Conservation (phyloP, 64 coral and sea anemone species). For the Montipora sp. region DNA sequence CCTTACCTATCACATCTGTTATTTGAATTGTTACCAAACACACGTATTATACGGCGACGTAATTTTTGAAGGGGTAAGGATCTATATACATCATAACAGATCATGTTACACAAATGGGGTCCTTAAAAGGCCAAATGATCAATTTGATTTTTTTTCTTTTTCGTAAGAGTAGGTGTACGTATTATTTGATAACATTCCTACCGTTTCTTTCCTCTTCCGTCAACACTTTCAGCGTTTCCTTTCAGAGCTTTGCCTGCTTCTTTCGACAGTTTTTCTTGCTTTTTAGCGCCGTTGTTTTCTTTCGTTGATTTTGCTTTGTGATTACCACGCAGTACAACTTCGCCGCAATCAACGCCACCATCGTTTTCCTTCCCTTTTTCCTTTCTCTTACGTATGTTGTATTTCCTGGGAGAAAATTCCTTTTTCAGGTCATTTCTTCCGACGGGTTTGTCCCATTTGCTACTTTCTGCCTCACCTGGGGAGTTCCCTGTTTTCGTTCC, state of each 20-base stretch:
- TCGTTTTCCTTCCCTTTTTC: too few relatives aligned
- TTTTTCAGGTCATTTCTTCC: background rate
- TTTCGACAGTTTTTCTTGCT: too few relatives aligned
- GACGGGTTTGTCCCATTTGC: too few relatives aligned
- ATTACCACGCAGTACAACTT: too few relatives aligned
- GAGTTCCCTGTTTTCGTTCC: background rate
- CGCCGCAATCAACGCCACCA: too few relatives aligned
- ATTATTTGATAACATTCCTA: background rate
- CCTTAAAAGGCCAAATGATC: background rate
- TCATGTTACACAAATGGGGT: too few relatives aligned
- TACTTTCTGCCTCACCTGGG: background rate
- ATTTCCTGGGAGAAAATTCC: background rate
- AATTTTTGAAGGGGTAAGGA: background rate
- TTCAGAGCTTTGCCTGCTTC: background rate
- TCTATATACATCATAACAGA: too few relatives aligned
- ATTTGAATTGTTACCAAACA: background rate
- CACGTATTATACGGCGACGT: background rate
- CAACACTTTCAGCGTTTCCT: background rate
- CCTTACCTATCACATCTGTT: too few relatives aligned
- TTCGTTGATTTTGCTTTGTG: background rate
- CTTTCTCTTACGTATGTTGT: background rate
- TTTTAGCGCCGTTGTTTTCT: background rate
- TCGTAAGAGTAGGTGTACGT: background rate
- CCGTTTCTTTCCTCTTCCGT: background rate
- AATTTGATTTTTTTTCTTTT: background rate